Evolutionary conservation across 2,888 invertebrate genomes (phyloP).

Genomic region (Rhynchonema sp.): DNA sequence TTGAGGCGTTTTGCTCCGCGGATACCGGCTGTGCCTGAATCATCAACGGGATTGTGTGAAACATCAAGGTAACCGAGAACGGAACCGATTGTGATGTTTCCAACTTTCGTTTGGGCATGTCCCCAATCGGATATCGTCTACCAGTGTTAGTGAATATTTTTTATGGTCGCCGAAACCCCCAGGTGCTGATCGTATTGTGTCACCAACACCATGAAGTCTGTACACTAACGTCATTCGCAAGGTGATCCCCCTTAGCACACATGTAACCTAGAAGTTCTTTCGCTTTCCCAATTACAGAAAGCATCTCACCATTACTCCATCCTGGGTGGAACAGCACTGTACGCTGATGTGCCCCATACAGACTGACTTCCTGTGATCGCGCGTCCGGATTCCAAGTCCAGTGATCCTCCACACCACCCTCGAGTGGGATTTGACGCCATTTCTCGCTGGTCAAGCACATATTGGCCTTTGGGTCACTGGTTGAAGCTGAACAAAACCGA

Average conservation of each 20-base stretch:
- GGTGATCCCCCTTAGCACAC: too few relatives aligned
- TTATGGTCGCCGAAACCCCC: too few relatives aligned
- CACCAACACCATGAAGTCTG: too few relatives aligned
- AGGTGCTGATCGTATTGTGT: too few relatives aligned
- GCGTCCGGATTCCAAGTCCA: not conserved
- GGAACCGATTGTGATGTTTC: not conserved
- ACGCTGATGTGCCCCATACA: not conserved
- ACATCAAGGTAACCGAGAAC: not conserved
- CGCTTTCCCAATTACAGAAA: not conserved
- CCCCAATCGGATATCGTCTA: too few relatives aligned
- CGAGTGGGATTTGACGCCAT: too few relatives aligned
- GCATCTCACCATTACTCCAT: conserved; percentile 1
- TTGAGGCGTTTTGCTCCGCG: not conserved
- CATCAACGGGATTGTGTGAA: not conserved
- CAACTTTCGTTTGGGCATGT: too few relatives aligned
- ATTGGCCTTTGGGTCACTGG: not conserved
- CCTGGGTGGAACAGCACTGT: conserved; percentile 2
- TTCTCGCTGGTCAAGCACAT: too few relatives aligned
- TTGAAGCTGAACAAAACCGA: too few relatives aligned
- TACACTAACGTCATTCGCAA: too few relatives aligned
- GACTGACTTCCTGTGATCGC: not conserved
- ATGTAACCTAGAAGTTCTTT: not conserved
- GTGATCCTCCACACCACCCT: not conserved
- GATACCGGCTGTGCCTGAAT: not conserved
- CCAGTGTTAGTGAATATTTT: too few relatives aligned